Evolutionary conservation across 1,140 invertebrate genomes (phyloP), one percentile per base, ranked within the genome.

Genomic region (Bombus breviceps): DNA sequence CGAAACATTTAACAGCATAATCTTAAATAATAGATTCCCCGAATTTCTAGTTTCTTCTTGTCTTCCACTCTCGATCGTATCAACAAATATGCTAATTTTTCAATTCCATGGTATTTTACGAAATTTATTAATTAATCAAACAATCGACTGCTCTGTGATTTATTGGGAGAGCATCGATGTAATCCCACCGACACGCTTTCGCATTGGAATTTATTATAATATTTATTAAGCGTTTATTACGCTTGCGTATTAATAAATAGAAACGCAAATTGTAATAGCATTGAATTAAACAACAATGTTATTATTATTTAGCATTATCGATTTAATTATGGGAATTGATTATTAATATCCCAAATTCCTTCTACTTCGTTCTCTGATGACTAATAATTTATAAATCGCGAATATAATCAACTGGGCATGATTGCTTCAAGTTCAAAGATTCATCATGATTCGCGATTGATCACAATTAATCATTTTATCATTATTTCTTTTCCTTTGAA

Each of bases 1-100:
- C 62, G 32, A 18, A 79, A 79, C 76, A 28, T 78, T 78, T 41
- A 32, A 78, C 37, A 41, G 62, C 41, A 43, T 78, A 78, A 78
- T 78, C 39, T 64, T 64, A 41, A 64, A 64, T 37, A 47, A 4
- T n/a, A 5, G 5, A 28, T 47, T 32, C n/a, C 41, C 0, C 41
- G 3, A 73, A n/a, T 73, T 32, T 47, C 10, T 15, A 32, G 9
- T 2, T n/a, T 15, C 37, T 28, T 6, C 34, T 25, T 10, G 3
- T 34, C 4, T 34, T 28, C 0, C 32, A 41, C n/a, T 22, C 22
- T 28, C 62, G 0, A n/a, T 68, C 32, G 4, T 9, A 18, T 18
- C 37, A 53, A 79, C n/a, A 47, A 68, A 47, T 32, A 12, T 32
- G 41, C 47, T 25, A 13, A 37, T 5, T 79, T 79, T 47, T 47